phyloP scores from a whole-genome alignment of 1,140 invertebrate genomes.

The Penaeus japonicus region DNA sequence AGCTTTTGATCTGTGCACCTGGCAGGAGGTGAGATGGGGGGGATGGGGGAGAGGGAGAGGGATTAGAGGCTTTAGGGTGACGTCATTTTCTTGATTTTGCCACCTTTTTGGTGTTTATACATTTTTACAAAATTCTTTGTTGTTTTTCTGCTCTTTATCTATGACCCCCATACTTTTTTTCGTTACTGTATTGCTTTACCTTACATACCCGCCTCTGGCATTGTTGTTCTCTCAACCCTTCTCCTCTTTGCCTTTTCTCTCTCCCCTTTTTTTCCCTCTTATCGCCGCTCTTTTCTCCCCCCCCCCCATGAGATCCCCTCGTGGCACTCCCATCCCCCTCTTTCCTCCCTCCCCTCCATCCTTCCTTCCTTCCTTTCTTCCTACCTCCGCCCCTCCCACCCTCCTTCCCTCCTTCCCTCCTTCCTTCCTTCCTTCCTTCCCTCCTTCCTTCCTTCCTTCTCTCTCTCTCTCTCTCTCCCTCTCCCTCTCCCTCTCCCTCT shows the following conservation, averaged over 20 bases:
- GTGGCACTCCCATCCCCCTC: not conserved
- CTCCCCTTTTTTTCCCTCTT: not conserved
- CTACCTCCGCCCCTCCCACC: not conserved
- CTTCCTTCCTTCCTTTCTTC: not conserved
- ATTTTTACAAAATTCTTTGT: not conserved
- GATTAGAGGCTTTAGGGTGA: not conserved
- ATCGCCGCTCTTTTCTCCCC: not conserved
- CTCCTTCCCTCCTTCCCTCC: not conserved
- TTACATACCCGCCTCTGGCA: no score
- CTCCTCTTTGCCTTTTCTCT: not conserved
- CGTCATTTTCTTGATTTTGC: not conserved
- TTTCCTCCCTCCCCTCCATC: no score
- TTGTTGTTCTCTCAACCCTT: not conserved
- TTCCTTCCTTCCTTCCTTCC: no score
- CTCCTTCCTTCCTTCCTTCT: not conserved
- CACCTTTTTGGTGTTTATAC: not conserved
- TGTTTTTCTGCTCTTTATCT: no score
- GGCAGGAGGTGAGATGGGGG: not conserved
- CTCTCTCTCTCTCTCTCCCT: not conserved
- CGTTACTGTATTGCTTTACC: no score
- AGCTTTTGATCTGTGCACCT: no score
- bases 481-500: not conserved
- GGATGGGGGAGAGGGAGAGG: not conserved
- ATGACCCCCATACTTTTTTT: no score
- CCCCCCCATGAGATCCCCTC: not conserved